phyloP scores from a whole-genome alignment of 2,888 invertebrate species.

The Cryptophagus acutangulus region DNA sequence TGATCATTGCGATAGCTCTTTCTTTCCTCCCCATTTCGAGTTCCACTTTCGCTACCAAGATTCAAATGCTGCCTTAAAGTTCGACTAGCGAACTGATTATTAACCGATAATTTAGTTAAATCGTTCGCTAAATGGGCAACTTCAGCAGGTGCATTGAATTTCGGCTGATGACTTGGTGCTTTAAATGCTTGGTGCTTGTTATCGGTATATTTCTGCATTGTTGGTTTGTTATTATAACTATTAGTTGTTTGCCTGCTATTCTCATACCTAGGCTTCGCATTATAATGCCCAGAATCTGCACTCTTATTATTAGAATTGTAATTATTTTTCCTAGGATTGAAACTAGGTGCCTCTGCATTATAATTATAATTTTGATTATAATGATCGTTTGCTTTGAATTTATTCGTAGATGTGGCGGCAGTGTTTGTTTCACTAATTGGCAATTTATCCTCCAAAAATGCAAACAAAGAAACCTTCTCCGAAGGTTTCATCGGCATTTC shows the following conservation, averaged over 20 bases:
- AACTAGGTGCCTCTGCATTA: not conserved
- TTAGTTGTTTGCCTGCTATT: no score
- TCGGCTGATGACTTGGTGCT: no score
- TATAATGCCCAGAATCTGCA: not conserved
- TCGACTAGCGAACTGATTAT: constrained; percentile 42
- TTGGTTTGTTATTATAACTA: no score
- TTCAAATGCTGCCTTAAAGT: constrained; percentile 44
- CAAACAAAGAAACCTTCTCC: constrained; percentile 74
- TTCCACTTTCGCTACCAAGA: constrained; percentile 22
- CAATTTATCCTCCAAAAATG: constrained; percentile 77
- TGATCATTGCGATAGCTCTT: constrained; percentile 15
- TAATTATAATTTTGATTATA: not conserved
- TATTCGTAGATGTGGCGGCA: not conserved
- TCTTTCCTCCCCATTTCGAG: constrained; percentile 6
- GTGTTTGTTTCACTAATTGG: constrained; percentile 45
- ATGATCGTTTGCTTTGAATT: not conserved
- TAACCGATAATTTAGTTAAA: constrained; percentile 38
- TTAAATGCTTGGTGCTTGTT: no score
- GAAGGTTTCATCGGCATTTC: constrained; percentile 66
- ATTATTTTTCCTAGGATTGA: not conserved
- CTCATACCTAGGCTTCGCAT: no score
- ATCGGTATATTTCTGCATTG: no score
- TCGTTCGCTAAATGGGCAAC: constrained; percentile 28
- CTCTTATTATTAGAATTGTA: not conserved
- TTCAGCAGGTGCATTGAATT: no score